Evolutionary conservation across 2,888 invertebrate genomes (phyloP).

Genomic region (Zonitis immaculata): DNA sequence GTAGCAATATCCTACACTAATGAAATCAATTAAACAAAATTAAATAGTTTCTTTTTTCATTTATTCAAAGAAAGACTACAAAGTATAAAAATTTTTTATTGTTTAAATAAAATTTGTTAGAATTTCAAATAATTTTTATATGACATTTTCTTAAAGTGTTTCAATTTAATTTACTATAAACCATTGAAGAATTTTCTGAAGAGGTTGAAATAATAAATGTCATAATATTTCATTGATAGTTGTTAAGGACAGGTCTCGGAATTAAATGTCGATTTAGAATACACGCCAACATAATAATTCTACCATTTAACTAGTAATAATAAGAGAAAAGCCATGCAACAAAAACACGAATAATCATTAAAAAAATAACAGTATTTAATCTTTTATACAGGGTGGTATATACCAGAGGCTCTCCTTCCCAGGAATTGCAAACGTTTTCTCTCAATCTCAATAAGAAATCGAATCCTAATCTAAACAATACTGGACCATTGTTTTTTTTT

Average conservation of each 20-base stretch:
- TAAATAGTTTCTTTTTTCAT: background rate
- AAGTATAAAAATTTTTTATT: background rate
- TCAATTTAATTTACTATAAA: background rate
- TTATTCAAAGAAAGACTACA: background rate
- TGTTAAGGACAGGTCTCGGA: background rate
- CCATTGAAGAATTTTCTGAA: background rate
- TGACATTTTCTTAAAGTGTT: background rate
- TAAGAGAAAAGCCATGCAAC: background rate
- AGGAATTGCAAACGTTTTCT: too few relatives aligned
- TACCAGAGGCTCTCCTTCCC: too few relatives aligned
- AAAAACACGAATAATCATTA: constrained; percentile 4
- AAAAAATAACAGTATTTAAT: constrained; percentile 2
- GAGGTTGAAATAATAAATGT: background rate
- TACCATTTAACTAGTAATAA: background rate
- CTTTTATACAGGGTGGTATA: too few relatives aligned
- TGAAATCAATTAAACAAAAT: background rate
- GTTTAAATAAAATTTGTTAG: background rate
- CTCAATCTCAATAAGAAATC: too few relatives aligned
- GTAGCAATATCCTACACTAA: background rate
- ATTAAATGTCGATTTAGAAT: background rate
- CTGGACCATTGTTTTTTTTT: too few relatives aligned
- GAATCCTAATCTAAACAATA: too few relatives aligned
- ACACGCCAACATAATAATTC: constrained; percentile 9
- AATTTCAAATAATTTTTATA: background rate
- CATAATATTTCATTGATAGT: background rate